phyloP scores from a whole-genome alignment of 2,113 vertebrate species.

The Parotia lawesii region DNA sequence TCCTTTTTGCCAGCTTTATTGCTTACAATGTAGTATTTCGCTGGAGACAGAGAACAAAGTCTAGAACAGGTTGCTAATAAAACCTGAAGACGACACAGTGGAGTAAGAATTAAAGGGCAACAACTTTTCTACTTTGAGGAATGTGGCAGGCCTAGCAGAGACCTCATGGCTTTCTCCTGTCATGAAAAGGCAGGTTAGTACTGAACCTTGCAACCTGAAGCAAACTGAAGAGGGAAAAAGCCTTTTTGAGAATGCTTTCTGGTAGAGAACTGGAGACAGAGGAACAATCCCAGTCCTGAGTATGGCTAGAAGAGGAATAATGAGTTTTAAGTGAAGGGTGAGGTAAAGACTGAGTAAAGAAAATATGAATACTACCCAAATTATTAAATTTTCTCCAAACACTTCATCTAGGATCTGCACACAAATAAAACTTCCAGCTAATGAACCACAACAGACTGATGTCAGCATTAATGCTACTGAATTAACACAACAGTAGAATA shows the following conservation, averaged over 20 bases:
- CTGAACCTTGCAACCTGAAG: not conserved
- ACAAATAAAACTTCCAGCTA: not conserved
- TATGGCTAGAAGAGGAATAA: not conserved
- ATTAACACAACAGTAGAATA: not conserved
- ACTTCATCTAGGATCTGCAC: not conserved
- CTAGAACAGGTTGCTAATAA: not conserved
- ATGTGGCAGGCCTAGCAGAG: not conserved
- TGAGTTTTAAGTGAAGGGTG: not conserved
- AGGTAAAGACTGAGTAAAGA: not conserved
- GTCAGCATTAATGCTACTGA: not conserved
- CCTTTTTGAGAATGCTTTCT: not conserved
- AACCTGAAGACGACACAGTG: not conserved
- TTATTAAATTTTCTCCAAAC: not conserved
- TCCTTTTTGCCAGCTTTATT: not conserved
- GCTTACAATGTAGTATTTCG: not conserved
- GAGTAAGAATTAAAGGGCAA: slow-evolving; percentile 3
- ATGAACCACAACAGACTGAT: not conserved
- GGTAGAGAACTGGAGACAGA: not conserved
- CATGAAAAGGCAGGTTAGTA: not conserved
- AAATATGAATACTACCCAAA: not conserved
- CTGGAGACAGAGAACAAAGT: not conserved
- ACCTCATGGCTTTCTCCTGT: not conserved
- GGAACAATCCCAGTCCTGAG: not conserved
- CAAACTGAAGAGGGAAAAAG: not conserved
- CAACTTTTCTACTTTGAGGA: not conserved